Base-by-base conservation (phyloP, 2,797 vertebrate genomes). In the Holocentrus rufus region DNA sequence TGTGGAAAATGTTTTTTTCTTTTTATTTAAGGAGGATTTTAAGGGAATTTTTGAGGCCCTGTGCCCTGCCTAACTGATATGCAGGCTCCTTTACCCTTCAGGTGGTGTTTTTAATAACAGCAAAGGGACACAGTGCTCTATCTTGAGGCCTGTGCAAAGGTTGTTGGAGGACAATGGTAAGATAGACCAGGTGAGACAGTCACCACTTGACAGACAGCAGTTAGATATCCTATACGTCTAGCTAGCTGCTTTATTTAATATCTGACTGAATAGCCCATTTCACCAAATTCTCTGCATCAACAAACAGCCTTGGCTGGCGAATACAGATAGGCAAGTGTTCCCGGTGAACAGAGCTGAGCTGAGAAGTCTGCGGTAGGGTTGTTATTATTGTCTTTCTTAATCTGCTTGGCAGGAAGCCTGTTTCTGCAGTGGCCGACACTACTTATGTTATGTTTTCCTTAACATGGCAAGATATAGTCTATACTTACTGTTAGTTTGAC, bases 371-470 rank as follows among this genome's bases (percentile, higher is more conserved):
- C 17, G 83, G 79, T 77, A 60, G 0, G 79, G 22, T 69, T 80
- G 79, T 76, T 88, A 84, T 83, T 76, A 83, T 76, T 76, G 80
- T 85, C 71, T 81, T 72, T 83, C 47, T 36, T 70, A 77, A 80
- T 79, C 73, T 20, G 70, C 80, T 46, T 56, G 79, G 83, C 71
- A 14, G 77, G 46, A 2, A 77, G 5, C 58, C 72, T 25, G 72
- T 50, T 64, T 55, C 79, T 76, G 76, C 68, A 1, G 36, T 9
- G 50, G 39, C 57, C 22, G 49, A 71, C 58, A 56, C 44, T 11
- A 49, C 57, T 25, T 47, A 13, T 49, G 60, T 58, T 62, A 55
- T 27, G 66, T 39, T 68, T 36, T 66, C 20, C 34, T 65, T 49
- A 25, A 64, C 59, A 23, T 15, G 39, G 50, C 25, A 54, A 25